A percentile compares a stretch with the other conserved stretches of the same genome.
These are phyloP conservation scores for Meiosimyza decipiens DNA, from an alignment of 2,888 invertebrate species.

Conservation along the genomic window DNA sequence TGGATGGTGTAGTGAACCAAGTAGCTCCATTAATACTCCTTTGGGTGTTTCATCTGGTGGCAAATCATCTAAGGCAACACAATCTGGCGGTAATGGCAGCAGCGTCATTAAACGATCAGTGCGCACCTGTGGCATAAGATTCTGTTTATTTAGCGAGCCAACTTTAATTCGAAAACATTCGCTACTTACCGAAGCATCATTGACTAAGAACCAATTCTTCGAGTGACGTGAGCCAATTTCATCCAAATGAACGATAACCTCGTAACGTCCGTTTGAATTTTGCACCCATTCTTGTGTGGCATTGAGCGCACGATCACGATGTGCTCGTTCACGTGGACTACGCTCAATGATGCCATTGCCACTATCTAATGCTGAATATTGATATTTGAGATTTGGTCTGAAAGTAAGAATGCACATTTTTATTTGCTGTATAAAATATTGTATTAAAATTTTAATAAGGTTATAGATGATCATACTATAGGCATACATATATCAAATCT, in stretches of 20 bases:
- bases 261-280: slow-evolving; percentile 77
- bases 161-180: slow-evolving; percentile 33
- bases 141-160: not conserved
- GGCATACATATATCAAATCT: slow-evolving; percentile 40
- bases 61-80: slow-evolving; percentile 67
- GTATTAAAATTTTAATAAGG: not conserved
- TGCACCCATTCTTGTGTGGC: slow-evolving; percentile 71
- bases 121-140: slow-evolving; percentile 57
- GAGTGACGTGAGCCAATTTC: slow-evolving; percentile 85
- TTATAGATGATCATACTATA: too few species aligned
- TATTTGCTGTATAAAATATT: not conserved
- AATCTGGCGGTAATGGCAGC: slow-evolving; percentile 66
- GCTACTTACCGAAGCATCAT: slow-evolving; percentile 77
- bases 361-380: slow-evolving; percentile 76
- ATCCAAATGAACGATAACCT: slow-evolving; percentile 81
- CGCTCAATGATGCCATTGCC: slow-evolving; percentile 72
- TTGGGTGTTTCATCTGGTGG: slow-evolving; percentile 74
- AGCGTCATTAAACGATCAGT: slow-evolving; percentile 67
- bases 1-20: slow-evolving; percentile 89
- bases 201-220: slow-evolving; percentile 92
- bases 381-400: slow-evolving; percentile 67
- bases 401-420: slow-evolving; percentile 25
- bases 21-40: slow-evolving; percentile 81
- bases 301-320: slow-evolving; percentile 74
- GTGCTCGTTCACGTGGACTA: slow-evolving; percentile 74